These are phyloP conservation scores for Sycobia sp. DNA, from an alignment of 1,140 invertebrate genomes.

Conservation along the genomic window DNA sequence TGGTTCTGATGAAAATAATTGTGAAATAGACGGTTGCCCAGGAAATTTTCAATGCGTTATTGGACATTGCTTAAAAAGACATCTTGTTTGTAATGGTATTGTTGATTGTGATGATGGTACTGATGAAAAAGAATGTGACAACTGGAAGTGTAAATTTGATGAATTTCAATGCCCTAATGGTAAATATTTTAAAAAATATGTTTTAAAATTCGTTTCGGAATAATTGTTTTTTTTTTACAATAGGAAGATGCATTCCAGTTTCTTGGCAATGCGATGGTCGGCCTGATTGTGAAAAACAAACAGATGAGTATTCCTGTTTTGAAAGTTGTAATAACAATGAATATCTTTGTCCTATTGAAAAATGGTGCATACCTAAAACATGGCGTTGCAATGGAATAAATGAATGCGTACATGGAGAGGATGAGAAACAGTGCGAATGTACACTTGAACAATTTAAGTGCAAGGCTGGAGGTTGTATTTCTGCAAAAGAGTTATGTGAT, in stretches of 20 bases:
- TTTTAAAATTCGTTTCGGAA: neutral
- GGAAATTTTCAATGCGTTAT: slow-evolving; percentile 71
- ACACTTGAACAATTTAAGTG: slow-evolving; percentile 65
- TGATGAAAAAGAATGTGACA: slow-evolving; percentile 71
- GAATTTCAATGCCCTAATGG: slow-evolving; percentile 65
- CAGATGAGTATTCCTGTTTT: slow-evolving; percentile 69
- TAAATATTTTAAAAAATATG: slow-evolving; percentile 30
- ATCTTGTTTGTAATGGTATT: slow-evolving; percentile 77
- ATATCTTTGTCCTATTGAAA: slow-evolving; percentile 65
- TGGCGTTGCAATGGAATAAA: slow-evolving; percentile 68
- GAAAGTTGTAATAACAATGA: slow-evolving; percentile 64
- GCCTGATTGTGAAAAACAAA: slow-evolving; percentile 69
- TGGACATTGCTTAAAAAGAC: slow-evolving; percentile 73
- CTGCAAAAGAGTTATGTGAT: slow-evolving; percentile 63
- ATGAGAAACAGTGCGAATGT: slow-evolving; percentile 69
- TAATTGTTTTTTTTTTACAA: slow-evolving; percentile 5
- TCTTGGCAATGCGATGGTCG: slow-evolving; percentile 71
- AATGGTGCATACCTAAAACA: slow-evolving; percentile 64
- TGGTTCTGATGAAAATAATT: slow-evolving; percentile 69
- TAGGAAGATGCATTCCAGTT: slow-evolving; percentile 64
- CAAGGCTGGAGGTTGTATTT: slow-evolving; percentile 66
- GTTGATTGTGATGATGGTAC: slow-evolving; percentile 72
- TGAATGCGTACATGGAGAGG: slow-evolving; percentile 70
- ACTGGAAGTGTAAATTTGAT: slow-evolving; percentile 66
- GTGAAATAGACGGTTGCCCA: slow-evolving; percentile 64